Conservation (phyloP, 2,113 vertebrate species). For the Brachyistius frenatus region DNA sequence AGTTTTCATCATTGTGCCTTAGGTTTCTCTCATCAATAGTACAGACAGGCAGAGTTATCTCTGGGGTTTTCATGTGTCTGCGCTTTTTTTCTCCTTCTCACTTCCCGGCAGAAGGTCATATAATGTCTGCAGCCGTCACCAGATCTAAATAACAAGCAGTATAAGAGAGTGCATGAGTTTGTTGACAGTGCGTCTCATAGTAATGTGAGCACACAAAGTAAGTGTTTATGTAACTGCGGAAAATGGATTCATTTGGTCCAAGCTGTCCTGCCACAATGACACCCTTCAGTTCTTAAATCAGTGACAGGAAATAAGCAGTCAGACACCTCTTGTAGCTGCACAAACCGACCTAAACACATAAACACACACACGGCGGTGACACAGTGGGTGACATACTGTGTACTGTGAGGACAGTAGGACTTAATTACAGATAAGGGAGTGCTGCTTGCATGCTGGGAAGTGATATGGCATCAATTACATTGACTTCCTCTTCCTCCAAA, state of each 20-base stretch:
- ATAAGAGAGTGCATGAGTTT: constrained; percentile 36
- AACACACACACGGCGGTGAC: constrained; percentile 30
- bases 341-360: constrained; percentile 29
- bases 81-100: background rate
- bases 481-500: constrained; percentile 49
- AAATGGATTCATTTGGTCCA: constrained; percentile 53
- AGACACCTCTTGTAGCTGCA: constrained; percentile 37
- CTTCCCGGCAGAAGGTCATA: constrained; percentile 21
- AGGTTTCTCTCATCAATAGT: constrained; percentile 7
- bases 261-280: constrained; percentile 56
- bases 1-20: constrained; percentile 26
- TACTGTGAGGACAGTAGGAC: constrained; percentile 61
- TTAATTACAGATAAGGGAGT: constrained; percentile 82
- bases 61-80: background rate
- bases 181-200: constrained; percentile 33
- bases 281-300: constrained; percentile 59
- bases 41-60: constrained; percentile 21
- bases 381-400: constrained; percentile 51
- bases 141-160: constrained; percentile 16
- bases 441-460: constrained; percentile 69
- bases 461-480: constrained; percentile 76
- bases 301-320: constrained; percentile 47
- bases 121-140: constrained; percentile 14
- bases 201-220: constrained; percentile 49
- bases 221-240: constrained; percentile 50